Base-by-base conservation (phyloP, 2,888 invertebrate genomes). In the Embidobia sp. region DNA sequence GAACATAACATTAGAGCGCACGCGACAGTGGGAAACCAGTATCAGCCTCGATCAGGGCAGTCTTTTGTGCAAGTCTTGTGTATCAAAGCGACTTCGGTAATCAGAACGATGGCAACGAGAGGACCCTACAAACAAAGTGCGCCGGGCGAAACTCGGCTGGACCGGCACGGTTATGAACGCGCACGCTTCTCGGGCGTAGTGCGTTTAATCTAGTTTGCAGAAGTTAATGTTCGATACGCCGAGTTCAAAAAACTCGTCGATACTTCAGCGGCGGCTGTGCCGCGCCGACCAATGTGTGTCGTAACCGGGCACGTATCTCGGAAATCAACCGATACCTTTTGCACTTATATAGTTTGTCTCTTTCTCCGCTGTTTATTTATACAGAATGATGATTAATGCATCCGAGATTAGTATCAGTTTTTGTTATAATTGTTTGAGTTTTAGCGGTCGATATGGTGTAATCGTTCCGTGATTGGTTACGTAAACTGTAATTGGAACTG, bases 21-120 rank as follows among this genome's bases (percentile, higher is more conserved):
- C 44, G 44, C 55, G 67, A 67, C 67, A 67, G 59, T 69, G 69
- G 49, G 57, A 59, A 59, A 59, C 69, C 57, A 69, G 69, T 69
- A 69, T 51, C 48, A 22, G 11, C 51, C 51, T 26, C 48, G 53
- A 67, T 67, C 66, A 8, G 22, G 35, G 44, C 46, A 66, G 44
- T 66, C 33, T 53, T 53, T 53, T 40, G 48, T 55, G 55, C 55
- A 55, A 55, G 37, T 67, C 10, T 48, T 18, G 55, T 67, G 48
- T 48, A 48, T 13, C 37, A 67, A 57, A 61, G 42, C 57, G 57
- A 40, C 69, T 59, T 40, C 26, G 42, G 15, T 69, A 69, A 49
- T 69, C 31, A 42, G 42, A n/a, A n/a, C 16, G 51, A 51, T 33
- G 27, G 59, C 42, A 70, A 69, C 69, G 59, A 57, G 35, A 67